A percentile compares a stretch with the other conserved stretches of the same genome.
Conservation (phyloP, 2,113 vertebrate genomes). For the Otus sunia region DNA sequence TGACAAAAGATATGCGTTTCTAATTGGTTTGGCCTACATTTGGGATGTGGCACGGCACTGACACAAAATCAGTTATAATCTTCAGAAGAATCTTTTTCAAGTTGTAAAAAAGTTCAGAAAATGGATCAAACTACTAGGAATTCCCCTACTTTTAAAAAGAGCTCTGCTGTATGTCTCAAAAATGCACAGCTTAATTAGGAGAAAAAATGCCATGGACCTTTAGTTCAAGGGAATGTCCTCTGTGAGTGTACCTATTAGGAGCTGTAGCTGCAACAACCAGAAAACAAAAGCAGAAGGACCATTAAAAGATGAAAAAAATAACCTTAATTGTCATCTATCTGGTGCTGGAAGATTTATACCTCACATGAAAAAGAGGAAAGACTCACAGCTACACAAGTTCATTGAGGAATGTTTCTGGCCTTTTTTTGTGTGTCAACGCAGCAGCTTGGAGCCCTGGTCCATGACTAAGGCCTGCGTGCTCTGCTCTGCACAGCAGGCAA, state of each 20-base stretch:
- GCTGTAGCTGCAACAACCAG: not conserved
- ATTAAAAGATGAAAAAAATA: not conserved
- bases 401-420: fast-evolving
- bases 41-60: not conserved
- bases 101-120: not conserved
- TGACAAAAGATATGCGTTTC: not conserved
- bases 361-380: not conserved
- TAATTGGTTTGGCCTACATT: constrained; percentile 8
- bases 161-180: not conserved
- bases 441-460: not conserved
- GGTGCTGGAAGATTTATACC: fast-evolving
- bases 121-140: not conserved
- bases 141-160: not conserved
- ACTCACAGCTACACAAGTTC: not conserved
- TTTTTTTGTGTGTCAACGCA: not conserved
- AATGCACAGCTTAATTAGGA: not conserved
- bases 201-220: not conserved
- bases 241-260: not conserved
- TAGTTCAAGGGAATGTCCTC: not conserved
- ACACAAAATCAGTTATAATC: not conserved
- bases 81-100: not conserved
- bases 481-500: not conserved
- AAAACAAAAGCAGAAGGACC: not conserved
- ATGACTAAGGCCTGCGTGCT: fast-evolving
- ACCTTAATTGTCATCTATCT: not conserved